A percentile compares a stretch with the other conserved stretches of the same genome.
These are phyloP conservation scores for Paraplagusia blochii DNA, from an alignment of 2,113 vertebrate species.

Conservation along the genomic window DNA sequence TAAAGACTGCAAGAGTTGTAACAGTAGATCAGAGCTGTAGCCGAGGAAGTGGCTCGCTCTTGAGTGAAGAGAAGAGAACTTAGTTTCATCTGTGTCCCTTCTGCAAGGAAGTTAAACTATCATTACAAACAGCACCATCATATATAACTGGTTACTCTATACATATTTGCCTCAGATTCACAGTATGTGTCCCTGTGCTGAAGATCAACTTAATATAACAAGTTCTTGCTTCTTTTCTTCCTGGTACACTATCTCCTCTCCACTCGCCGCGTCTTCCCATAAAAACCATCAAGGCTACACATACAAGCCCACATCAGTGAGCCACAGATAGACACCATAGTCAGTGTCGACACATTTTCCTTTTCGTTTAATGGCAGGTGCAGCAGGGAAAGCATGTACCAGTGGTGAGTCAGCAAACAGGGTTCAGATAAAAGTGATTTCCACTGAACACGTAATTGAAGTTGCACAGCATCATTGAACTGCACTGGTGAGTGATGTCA, in stretches of 20 bases:
- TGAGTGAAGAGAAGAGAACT: too few relatives aligned
- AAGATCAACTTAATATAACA: not conserved
- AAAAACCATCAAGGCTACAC: conserved; percentile 12
- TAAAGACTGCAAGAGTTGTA: not conserved
- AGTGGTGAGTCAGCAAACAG: conserved; percentile 27
- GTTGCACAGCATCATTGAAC: too few relatives aligned
- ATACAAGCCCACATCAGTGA: conserved; percentile 45
- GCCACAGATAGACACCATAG: conserved; percentile 23
- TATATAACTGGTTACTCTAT: not conserved
- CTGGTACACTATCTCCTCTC: not conserved
- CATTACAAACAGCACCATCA: too few relatives aligned
- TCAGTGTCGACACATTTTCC: conserved; percentile 45
- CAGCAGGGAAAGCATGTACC: conserved; percentile 17
- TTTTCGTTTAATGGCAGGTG: conserved; percentile 36
- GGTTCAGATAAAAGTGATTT: conserved; percentile 34
- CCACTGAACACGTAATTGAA: too few relatives aligned
- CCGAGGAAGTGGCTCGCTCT: too few relatives aligned
- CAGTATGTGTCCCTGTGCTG: not conserved
- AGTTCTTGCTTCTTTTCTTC: not conserved
- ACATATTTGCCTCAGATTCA: not conserved
- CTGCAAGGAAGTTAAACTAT: too few relatives aligned
- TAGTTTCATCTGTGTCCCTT: too few relatives aligned
- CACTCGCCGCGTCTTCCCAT: not conserved
- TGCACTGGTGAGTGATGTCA: too few relatives aligned
- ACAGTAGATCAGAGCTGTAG: too few relatives aligned